Base-by-base conservation (phyloP, 2,888 invertebrate species). In the Phyto melanocephala region DNA sequence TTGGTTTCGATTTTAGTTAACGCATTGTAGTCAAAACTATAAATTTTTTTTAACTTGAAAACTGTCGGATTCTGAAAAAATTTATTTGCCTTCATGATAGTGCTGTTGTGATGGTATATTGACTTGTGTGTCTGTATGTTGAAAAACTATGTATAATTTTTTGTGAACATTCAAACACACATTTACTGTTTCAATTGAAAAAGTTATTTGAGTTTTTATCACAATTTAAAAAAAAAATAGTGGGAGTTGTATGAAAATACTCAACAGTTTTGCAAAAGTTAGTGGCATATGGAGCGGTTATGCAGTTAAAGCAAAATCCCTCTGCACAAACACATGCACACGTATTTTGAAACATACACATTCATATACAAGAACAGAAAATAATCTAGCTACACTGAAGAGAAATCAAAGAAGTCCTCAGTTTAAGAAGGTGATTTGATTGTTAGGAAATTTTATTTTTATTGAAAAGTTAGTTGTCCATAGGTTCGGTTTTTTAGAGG, bases 151-250 rank as follows among this genome's bases (percentile, higher is more conserved):
- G 45, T 37, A 63, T n/a, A n/a, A n/a, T 70, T 62, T 60, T 24
- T 20, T 0, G 35, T 15, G 54, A 10, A 62, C 33, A 71, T 17
- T 40, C 40, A 52, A 6, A 58, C 50, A 52, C 6, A 68, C 13
- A 76, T n/a, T 15, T 10, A 13, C 11, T 33, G 47, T 60, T 67
- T 40, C 40, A 68, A 42, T 56, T 50, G 52, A 22, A 76, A 75
- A 75, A 50, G 70, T 75, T 65, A 70, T 76, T 81, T 76, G 45
- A 81, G 65, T 76, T 81, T 78, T 77, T 81, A 77, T 81, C 67
- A 81, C 81, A 72, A 60, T 77, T 77, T 81, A 56, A 24, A 7
- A 65, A 11, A 13, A n/a, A 13, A 24, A 7, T 1, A 40, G 60
- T 6, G n/a, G 40, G 8, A 35, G 37, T 24, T 17, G 24, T 20